Conservation (phyloP, 2,797 vertebrate genomes). For the Gallinago solitaria region DNA sequence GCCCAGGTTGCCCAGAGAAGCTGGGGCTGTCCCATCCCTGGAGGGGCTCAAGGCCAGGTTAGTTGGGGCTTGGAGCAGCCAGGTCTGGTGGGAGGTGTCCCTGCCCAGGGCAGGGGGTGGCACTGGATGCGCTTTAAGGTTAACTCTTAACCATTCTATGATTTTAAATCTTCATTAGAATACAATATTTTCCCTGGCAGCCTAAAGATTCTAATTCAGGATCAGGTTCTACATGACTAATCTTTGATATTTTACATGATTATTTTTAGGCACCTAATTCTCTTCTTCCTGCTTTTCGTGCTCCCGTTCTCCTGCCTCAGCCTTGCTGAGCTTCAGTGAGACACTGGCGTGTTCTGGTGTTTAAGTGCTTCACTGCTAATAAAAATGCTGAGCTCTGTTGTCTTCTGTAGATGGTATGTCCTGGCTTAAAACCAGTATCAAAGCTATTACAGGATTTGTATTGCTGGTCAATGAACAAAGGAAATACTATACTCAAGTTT, state of each 20-base stretch:
- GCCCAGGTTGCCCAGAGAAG: too few relatives aligned
- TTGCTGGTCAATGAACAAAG: background rate
- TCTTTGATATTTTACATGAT: conserved; percentile 25
- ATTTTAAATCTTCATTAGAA: background rate
- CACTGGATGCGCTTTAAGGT: too few relatives aligned
- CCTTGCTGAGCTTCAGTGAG: background rate
- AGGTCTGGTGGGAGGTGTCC: too few relatives aligned
- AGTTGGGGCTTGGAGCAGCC: too few relatives aligned
- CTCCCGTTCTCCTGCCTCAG: background rate
- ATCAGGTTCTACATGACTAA: conserved; percentile 25
- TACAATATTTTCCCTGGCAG: background rate
- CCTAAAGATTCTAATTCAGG: conserved; percentile 25
- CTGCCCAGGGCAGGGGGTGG: too few relatives aligned
- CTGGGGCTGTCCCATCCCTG: too few relatives aligned
- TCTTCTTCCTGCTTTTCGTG: background rate
- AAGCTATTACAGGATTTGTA: background rate
- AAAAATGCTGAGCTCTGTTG: background rate
- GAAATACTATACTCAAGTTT: background rate
- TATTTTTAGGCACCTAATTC: conserved; percentile 44
- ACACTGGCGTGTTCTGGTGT: background rate
- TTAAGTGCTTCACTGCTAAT: background rate
- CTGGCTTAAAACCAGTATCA: conserved; percentile 4
- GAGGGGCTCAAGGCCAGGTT: too few relatives aligned
- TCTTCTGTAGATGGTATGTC: background rate
- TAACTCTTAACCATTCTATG: too few relatives aligned